phyloP scores from a whole-genome alignment of 2,888 invertebrate genomes.

The Elmis aenea region DNA sequence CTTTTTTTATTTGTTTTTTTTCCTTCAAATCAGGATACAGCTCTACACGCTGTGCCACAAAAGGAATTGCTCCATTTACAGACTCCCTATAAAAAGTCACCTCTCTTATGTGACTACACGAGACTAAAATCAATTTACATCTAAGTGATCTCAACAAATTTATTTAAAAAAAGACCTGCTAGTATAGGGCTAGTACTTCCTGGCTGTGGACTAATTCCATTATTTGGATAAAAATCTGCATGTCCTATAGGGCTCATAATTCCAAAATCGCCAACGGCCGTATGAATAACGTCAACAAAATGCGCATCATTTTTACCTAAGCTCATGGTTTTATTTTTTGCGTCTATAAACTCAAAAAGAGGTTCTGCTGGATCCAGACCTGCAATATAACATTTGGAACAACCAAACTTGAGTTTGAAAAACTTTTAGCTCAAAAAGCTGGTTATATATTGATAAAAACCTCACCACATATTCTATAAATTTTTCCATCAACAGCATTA shows the following conservation, averaged over 20 bases:
- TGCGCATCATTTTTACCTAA: slow-evolving; percentile 48
- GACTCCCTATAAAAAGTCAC: slow-evolving; percentile 21
- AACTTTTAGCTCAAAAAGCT: no score
- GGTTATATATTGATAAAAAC: neutral
- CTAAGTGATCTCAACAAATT: neutral
- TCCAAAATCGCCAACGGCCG: slow-evolving; percentile 49
- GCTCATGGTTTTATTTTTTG: slow-evolving; percentile 11
- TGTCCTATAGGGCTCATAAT: slow-evolving; percentile 48
- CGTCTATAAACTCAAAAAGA: slow-evolving; percentile 44
- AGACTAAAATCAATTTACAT: slow-evolving; percentile 15
- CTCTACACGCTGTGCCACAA: slow-evolving; percentile 15
- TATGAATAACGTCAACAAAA: slow-evolving; percentile 51
- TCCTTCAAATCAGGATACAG: slow-evolving; percentile 2
- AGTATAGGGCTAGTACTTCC: slow-evolving; percentile 11
- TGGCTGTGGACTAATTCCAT: slow-evolving; percentile 22
- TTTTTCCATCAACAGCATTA: slow-evolving; percentile 9
- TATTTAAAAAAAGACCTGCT: slow-evolving; percentile 8
- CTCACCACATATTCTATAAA: slow-evolving; percentile 22
- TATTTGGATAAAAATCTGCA: slow-evolving; percentile 46
- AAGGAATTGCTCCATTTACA: slow-evolving; percentile 14
- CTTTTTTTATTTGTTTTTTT: no score
- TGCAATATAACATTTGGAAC: no score
- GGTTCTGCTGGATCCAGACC: slow-evolving; percentile 50
- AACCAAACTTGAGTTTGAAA: no score
- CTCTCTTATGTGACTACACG: slow-evolving; percentile 23